phyloP scores from a whole-genome alignment of 2,113 vertebrate genomes.

The Lonchura striata region DNA sequence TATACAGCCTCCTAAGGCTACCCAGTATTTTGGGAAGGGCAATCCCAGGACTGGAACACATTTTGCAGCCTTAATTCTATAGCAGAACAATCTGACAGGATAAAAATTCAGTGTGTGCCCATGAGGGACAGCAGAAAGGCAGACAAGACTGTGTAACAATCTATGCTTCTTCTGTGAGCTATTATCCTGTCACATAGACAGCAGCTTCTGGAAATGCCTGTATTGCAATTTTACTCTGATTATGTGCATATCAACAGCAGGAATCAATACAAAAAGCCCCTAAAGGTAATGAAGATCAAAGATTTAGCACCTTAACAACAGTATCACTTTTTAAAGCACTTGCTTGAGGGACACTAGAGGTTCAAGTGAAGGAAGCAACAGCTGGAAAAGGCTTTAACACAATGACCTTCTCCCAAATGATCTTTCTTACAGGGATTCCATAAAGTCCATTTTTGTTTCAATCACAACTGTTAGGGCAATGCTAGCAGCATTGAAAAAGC shows the following conservation, averaged over 20 bases:
- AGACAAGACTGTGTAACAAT: neutral
- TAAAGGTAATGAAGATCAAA: neutral
- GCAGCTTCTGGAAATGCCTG: neutral
- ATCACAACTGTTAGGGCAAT: neutral
- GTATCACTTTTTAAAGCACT: neutral
- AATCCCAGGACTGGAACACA: neutral
- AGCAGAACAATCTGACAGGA: neutral
- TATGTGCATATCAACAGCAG: neutral
- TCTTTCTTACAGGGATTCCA: neutral
- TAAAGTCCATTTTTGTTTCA: neutral
- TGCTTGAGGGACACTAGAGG: neutral
- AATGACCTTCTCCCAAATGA: neutral
- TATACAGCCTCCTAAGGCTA: neutral
- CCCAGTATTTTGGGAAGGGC: neutral
- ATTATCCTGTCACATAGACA: neutral
- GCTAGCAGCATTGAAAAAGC: neutral
- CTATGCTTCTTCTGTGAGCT: neutral
- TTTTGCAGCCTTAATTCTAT: neutral
- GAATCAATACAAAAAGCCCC: neutral
- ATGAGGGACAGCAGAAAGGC: neutral
- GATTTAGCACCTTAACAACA: neutral
- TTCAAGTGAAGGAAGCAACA: neutral
- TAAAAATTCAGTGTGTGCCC: neutral
- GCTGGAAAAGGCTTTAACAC: neutral
- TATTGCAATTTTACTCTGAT: neutral